Conservation (phyloP, 2,888 invertebrate species). For the Melolontha melolontha region DNA sequence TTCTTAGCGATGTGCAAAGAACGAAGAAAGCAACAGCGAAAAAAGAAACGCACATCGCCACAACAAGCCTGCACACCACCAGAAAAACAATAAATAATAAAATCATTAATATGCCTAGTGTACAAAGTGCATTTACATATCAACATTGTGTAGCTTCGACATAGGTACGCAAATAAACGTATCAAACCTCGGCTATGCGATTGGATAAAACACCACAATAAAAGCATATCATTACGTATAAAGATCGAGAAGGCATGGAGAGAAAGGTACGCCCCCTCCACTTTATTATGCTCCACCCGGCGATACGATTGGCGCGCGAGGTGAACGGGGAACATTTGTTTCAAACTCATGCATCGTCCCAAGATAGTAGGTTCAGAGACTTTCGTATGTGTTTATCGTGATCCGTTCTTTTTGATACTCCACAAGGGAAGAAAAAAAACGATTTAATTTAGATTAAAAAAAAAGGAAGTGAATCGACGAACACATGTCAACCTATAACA, state of each 20-base stretch:
- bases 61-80: neutral
- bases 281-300: conserved; percentile 61
- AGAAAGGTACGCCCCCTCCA: conserved; percentile 59
- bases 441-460: no score
- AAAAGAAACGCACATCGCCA: conserved; percentile 11
- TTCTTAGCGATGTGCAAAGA: no score
- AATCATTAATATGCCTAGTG: conserved; percentile 25
- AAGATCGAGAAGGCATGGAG: conserved; percentile 48
- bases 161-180: conserved; percentile 6
- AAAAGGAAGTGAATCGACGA: no score
- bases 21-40: no score
- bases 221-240: conserved; percentile 62
- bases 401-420: conserved; percentile 36
- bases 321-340: conserved; percentile 36
- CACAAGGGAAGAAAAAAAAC: conserved; percentile 6
- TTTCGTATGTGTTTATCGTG: conserved; percentile 33
- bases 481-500: no score
- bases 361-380: conserved; percentile 42
- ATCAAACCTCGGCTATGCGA: conserved; percentile 51
- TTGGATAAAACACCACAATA: conserved; percentile 62
- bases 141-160: conserved; percentile 53
- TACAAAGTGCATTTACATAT: conserved; percentile 44
- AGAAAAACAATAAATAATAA: conserved; percentile 43
- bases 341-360: conserved; percentile 23
- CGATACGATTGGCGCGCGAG: conserved; percentile 53